Base-by-base conservation (phyloP, 1,140 invertebrate species). In the Epicauta chinensis region DNA sequence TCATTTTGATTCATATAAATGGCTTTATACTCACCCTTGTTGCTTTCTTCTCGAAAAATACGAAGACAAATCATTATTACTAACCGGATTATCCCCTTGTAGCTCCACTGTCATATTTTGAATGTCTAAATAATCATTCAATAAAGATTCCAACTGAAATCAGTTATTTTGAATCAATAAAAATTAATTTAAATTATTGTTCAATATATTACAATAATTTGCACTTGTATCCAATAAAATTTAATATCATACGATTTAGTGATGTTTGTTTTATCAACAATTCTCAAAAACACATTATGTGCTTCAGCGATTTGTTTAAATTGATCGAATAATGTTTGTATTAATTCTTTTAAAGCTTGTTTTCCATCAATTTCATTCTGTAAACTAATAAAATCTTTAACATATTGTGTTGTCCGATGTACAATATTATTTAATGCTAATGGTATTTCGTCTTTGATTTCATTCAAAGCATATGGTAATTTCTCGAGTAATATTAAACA, bases 171-270 rank as follows among this genome's bases (percentile, higher is more conserved):
- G n/a, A n/a, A n/a, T n/a, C n/a, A n/a, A 43, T 43, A 55, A 58
- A 47, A 47, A 52, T 52, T 30, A 13, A 29, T 12, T 17, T 14
- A n/a, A n/a, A n/a, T n/a, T n/a, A n/a, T n/a, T 23, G 48, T 40
- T 53, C 48, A 41, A 3, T 23, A 23, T 75, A 81, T 76, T 77
- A 93, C 87, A 57, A 93, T 87, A 63, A 82, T 81, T 71, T 96
- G 92, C 15, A 93, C 84, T 64, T 89, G 87, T 29, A 81, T 83
- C 91, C 92, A 95, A 58, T 93, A 89, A 71, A 93, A 86, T 11
- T 82, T 79, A 61, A 90, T 82, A 58, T 84, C 83, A 71, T 93
- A 93, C 2, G 83, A 73, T 67, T 30, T 76, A 71, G 61, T 82
- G 75, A 43, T 76, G 76, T 63, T 77, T 73, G 79, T 74, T 52